These are phyloP conservation scores for Condylura cristata DNA, from an alignment of 2,113 vertebrate genomes.

Conservation along the genomic window DNA sequence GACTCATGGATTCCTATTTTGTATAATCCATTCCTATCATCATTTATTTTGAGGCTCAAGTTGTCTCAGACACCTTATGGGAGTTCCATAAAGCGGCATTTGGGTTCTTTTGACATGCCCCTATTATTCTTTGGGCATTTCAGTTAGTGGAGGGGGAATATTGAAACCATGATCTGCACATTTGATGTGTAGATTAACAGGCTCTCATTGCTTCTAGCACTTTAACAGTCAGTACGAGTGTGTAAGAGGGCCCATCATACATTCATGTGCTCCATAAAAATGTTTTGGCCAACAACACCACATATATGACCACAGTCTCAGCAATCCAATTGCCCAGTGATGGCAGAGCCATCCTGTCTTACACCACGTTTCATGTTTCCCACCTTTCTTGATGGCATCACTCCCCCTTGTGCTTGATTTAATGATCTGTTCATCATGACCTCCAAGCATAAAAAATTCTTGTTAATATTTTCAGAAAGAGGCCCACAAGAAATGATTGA, in stretches of 20 bases:
- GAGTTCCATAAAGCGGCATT: not conserved
- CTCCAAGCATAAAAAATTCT: not conserved
- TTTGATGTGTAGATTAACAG: not conserved
- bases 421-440: not conserved
- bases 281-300: not conserved
- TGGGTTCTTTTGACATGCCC: constrained; percentile 5
- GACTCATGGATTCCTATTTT: constrained; percentile 9
- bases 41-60: constrained; percentile 40
- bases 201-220: not conserved
- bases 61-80: not conserved
- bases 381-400: too few relatives aligned
- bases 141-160: not conserved
- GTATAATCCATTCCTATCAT: constrained; percentile 11
- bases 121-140: not conserved
- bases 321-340: not conserved
- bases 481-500: not conserved
- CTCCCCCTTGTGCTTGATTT: too few relatives aligned
- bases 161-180: not conserved
- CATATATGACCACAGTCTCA: not conserved
- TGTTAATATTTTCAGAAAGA: not conserved
- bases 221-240: not conserved
- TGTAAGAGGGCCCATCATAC: not conserved
- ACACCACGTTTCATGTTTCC: not conserved
- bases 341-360: not conserved
- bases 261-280: not conserved